A percentile compares a stretch with the other conserved stretches of the same genome.
phyloP scores from a whole-genome alignment of 53 echinoderm and acorn worm genomes.

The Luidia sarsii region DNA sequence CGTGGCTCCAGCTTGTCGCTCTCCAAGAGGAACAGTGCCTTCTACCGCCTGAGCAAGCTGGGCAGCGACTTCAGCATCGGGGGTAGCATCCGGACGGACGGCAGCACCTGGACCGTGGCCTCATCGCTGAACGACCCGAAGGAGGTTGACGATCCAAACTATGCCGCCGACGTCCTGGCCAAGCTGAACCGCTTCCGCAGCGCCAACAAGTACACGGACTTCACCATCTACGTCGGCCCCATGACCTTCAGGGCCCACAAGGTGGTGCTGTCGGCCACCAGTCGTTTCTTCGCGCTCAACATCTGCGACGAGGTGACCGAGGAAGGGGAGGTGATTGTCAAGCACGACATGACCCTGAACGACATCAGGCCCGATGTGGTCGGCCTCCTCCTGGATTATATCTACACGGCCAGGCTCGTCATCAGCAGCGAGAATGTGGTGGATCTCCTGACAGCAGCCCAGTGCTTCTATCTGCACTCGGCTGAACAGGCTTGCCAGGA shows the following conservation, averaged over 20 bases:
- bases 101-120: conserved; percentile 93
- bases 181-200: conserved; percentile 82
- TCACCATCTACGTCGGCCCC: conserved; percentile 78
- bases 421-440: conserved; percentile 85
- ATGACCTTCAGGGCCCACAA: conserved; percentile 82
- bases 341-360: conserved; percentile 76
- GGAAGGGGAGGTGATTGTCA: conserved; percentile 72
- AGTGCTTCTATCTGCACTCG: conserved; percentile 86
- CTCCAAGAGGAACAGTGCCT: conserved; percentile 85
- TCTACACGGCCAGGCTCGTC: conserved; percentile 88
- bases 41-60: conserved; percentile 87
- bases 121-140: conserved; percentile 79
- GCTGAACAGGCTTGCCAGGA: conserved; percentile 97
- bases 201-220: conserved; percentile 83
- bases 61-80: conserved; percentile 89
- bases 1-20: conserved; percentile 83
- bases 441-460: conserved; percentile 78
- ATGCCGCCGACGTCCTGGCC: conserved; percentile 88
- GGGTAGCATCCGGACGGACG: conserved; percentile 86
- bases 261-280: conserved; percentile 90
- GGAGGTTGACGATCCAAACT: conserved; percentile 95
- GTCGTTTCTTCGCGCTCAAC: conserved; percentile 87
- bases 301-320: conserved; percentile 84
- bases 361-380: conserved; percentile 88
- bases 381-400: conserved; percentile 81